Conservation (phyloP, 2,888 invertebrate species). For the Macaria notata region DNA sequence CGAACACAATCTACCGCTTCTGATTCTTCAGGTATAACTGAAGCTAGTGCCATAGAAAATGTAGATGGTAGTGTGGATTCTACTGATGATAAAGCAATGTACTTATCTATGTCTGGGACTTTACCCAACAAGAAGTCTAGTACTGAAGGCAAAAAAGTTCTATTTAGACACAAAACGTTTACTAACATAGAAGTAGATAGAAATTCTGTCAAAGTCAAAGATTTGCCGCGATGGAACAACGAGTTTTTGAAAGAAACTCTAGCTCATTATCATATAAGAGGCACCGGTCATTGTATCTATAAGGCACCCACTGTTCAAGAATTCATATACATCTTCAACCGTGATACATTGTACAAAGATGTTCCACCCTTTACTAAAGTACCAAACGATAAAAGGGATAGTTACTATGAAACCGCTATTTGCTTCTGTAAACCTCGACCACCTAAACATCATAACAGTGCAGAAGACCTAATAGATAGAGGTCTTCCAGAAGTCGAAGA, state of each 20-base stretch:
- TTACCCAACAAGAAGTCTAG: constrained; percentile 63
- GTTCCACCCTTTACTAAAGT: constrained; percentile 60
- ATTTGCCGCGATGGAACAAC: constrained; percentile 60
- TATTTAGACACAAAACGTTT: constrained; percentile 76
- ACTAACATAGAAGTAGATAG: constrained; percentile 73
- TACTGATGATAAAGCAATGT: constrained; percentile 52
- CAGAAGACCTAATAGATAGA: constrained; percentile 69
- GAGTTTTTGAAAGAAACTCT: constrained; percentile 68
- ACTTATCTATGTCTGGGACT: constrained; percentile 71
- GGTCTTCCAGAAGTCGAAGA: constrained; percentile 48
- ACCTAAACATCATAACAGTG: constrained; percentile 69
- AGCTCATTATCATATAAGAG: constrained; percentile 72
- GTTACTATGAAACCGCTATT: constrained; percentile 74
- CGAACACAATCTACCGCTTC: constrained; percentile 64
- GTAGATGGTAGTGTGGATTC: constrained; percentile 67
- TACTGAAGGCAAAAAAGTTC: constrained; percentile 60
- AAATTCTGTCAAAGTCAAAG: constrained; percentile 58
- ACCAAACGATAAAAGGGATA: constrained; percentile 59
- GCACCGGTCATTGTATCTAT: constrained; percentile 76
- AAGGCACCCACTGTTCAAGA: constrained; percentile 70
- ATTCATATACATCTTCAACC: constrained; percentile 74
- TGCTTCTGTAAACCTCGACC: constrained; percentile 73
- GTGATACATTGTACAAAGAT: constrained; percentile 65
- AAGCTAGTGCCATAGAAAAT: constrained; percentile 75
- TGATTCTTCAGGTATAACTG: constrained; percentile 62